Evolutionary conservation across 2,888 invertebrate genomes (phyloP).

Genomic region (Endomychus coccineus): DNA sequence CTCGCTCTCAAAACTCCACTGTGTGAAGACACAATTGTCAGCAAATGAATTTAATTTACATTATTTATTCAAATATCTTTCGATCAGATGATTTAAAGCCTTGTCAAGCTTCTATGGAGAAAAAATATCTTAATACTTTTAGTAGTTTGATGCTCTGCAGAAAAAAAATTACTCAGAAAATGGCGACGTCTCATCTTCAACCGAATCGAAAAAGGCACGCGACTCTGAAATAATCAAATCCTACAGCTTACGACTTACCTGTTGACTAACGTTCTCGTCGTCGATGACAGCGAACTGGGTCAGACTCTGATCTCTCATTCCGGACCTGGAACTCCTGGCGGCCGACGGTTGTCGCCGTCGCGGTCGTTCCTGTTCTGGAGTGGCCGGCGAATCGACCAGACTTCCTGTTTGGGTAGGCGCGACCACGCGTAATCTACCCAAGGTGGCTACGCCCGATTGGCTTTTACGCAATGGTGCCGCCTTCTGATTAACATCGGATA

Average conservation of each 20-base stretch:
- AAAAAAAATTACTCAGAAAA: no score
- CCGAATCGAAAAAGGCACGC: no score
- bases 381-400: constrained; percentile 37
- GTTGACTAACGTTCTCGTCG: constrained; percentile 88
- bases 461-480: constrained; percentile 40
- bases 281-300: constrained; percentile 90
- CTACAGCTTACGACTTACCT: constrained; percentile 48
- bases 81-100: no score
- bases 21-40: no score
- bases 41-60: no score
- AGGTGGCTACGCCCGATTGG: constrained; percentile 56
- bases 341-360: constrained; percentile 37
- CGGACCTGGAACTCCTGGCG: constrained; percentile 42
- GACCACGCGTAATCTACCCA: constrained; percentile 66
- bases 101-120: no score
- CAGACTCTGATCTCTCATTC: constrained; percentile 70
- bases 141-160: no score
- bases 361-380: constrained; percentile 43
- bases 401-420: constrained; percentile 38
- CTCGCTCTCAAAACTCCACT: no score
- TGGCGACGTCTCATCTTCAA: no score
- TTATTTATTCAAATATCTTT: no score
- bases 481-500: constrained; percentile 38
- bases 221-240: no score
- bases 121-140: no score